Evolutionary conservation across 2,113 vertebrate genomes (phyloP), one percentile per base, ranked within the genome.

Genomic region (Phaethornis superciliosus): DNA sequence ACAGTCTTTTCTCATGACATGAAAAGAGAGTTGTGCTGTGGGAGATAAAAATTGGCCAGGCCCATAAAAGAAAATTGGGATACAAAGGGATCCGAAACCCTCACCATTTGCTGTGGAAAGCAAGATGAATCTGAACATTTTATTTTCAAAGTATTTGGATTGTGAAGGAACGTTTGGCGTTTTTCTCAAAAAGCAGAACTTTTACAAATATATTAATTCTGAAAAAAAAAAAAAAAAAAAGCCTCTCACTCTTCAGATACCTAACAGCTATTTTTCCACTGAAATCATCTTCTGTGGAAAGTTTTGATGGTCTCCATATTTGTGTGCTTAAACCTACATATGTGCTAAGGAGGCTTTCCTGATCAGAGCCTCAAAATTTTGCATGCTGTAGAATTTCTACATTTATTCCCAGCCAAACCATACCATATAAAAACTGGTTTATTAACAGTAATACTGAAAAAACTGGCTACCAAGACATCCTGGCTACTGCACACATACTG

Each of bases 61-160:
- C 8, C 47, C 44, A 74, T 74, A 74, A 94, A 94, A 80, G 84
- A 94, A 85, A 95, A 88, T 13, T 30, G 17, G n/a, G 35, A 49
- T 55, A 83, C 7, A 80, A 94, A 83, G 19, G 12, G 60, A 81
- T 74, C 85, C 70, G 76, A 82, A 94, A 32, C 8, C 33, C 52
- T 26, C 21, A 24, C 26, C 5, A 15, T 80, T 91, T 91, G 35
- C 59, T 89, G 52, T 80, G 64, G 52, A 93, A 91, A 94, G n/a
- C 60, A 70, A 88, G 30, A n/a, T 49, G 26, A 82, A 83, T 35
- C 40, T 85, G 75, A 94, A 88, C 12, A 63, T 70, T 85, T 85
- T 70, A 19, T 79, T 97, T 96, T 93, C 80, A 94, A 88, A 94
- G 81, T 52, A 67, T 88, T 95, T 88, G 56, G 88, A 75, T 88